These are phyloP conservation scores for Austrofundulus limnaeus DNA, from an alignment of 2,113 vertebrate genomes.

Conservation along the genomic window DNA sequence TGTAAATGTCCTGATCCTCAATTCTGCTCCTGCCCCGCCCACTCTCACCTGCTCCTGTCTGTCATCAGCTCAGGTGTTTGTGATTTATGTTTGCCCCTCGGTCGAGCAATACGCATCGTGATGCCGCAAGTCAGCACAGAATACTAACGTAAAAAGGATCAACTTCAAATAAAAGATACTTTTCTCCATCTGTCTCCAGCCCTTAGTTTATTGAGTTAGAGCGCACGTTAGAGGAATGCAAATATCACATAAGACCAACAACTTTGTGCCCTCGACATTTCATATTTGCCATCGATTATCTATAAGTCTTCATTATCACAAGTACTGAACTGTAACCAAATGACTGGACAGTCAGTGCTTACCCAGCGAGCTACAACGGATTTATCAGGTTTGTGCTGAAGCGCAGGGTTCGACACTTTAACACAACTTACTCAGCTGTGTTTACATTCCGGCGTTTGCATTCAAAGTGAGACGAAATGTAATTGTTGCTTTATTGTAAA, in stretches of 20 bases:
- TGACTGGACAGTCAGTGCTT: conserved; percentile 35
- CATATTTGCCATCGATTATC: conserved; percentile 43
- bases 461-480: background rate
- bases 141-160: conserved; percentile 48
- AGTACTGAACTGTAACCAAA: conserved; percentile 27
- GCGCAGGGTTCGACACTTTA: conserved; percentile 8
- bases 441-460: conserved; percentile 14
- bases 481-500: conserved; percentile 11
- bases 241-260: conserved; percentile 16
- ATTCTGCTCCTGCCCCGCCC: no score
- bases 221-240: conserved; percentile 8
- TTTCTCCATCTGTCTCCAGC: conserved; percentile 5
- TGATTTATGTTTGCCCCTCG: no score
- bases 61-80: no score
- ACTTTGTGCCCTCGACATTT: conserved; percentile 38
- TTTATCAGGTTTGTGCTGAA: conserved; percentile 33
- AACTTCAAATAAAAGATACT: conserved; percentile 44
- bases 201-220: conserved; percentile 2
- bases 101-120: no score
- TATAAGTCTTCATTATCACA: conserved; percentile 15
- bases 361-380: conserved; percentile 22
- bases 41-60: no score
- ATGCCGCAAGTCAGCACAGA: conserved; percentile 31
- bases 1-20: no score
- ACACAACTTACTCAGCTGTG: conserved; percentile 1